phyloP scores from a whole-genome alignment of 53 echinoderm and acorn worm genomes.

The Holothuria leucospilota region DNA sequence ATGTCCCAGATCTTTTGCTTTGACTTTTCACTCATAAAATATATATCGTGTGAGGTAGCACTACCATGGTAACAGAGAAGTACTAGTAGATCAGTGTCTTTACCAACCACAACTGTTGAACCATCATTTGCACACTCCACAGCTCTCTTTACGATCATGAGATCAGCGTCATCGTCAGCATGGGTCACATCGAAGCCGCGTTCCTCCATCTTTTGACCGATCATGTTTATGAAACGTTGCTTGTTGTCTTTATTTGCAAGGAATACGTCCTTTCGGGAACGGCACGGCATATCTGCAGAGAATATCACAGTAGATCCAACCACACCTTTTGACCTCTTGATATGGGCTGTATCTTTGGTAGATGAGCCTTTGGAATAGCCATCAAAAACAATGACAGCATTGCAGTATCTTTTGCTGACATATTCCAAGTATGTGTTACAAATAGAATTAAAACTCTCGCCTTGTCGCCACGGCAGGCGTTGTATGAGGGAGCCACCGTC shows the following conservation, averaged over 20 bases:
- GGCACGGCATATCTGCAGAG: conserved; percentile 4
- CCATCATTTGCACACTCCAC: conserved; percentile 26
- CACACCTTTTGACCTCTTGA: conserved; percentile 26
- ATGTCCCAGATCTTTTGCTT: no score
- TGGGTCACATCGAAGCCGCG: conserved; percentile 5
- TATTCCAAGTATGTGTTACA: conserved; percentile 34
- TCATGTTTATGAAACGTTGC: conserved; percentile 32
- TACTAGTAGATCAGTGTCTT: conserved; percentile 42
- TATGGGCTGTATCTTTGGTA: conserved; percentile 27
- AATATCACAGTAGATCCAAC: conserved; percentile 12
- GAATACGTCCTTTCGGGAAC: conserved; percentile 19
- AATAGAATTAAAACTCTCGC: no score
- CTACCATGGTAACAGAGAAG: conserved; percentile 35
- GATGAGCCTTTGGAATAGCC: conserved; percentile 28
- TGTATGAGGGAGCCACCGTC: no score
- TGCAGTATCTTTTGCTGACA: conserved; percentile 3
- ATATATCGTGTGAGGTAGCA: conserved; percentile 10
- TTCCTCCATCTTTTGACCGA: conserved; percentile 17
- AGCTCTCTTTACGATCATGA: conserved; percentile 41
- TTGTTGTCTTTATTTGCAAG: conserved; percentile 32
- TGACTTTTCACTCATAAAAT: conserved; percentile 22
- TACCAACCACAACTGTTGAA: conserved; percentile 34
- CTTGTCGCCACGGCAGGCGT: no score
- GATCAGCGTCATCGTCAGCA: conserved; percentile 48
- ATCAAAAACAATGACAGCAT: conserved; percentile 53